These are phyloP conservation scores for Montifringilla adamsi DNA, from an alignment of 2,113 vertebrate species.

Conservation along the genomic window DNA sequence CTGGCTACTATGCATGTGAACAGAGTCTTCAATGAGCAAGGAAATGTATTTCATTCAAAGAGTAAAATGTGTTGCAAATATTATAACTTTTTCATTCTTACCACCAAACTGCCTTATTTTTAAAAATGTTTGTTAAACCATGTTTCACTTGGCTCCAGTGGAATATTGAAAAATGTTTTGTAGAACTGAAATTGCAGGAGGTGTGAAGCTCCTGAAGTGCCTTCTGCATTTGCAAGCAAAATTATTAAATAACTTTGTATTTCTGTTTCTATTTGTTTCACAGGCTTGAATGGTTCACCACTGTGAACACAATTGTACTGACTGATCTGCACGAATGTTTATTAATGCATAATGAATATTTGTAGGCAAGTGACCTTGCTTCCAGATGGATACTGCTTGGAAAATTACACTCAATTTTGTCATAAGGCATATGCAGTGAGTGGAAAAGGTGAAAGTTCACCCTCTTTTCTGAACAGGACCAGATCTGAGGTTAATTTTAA, in stretches of 20 bases:
- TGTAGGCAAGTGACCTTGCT: not conserved
- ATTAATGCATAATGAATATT: not conserved
- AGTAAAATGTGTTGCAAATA: not conserved
- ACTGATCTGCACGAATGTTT: not conserved
- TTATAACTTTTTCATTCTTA: not conserved
- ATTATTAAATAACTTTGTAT: not conserved
- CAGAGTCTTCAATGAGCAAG: not conserved
- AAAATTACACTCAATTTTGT: not conserved
- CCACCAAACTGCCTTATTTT: not conserved
- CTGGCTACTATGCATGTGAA: not conserved
- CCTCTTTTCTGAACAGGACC: not conserved
- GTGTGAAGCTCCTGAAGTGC: not conserved
- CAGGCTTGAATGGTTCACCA: not conserved
- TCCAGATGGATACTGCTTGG: not conserved
- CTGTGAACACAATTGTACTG: not conserved
- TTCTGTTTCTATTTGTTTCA: conserved; percentile 4
- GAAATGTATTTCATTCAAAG: not conserved
- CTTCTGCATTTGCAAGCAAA: not conserved
- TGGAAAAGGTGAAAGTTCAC: not conserved
- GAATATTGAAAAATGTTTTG: not conserved
- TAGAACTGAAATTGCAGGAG: not conserved
- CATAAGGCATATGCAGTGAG: not conserved
- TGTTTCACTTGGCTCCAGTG: not conserved
- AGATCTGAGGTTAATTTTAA: not conserved
- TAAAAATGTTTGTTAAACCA: not conserved